Evolutionary conservation across 2,113 vertebrate genomes (phyloP).

Genomic region (Fulmarus glacialis): DNA sequence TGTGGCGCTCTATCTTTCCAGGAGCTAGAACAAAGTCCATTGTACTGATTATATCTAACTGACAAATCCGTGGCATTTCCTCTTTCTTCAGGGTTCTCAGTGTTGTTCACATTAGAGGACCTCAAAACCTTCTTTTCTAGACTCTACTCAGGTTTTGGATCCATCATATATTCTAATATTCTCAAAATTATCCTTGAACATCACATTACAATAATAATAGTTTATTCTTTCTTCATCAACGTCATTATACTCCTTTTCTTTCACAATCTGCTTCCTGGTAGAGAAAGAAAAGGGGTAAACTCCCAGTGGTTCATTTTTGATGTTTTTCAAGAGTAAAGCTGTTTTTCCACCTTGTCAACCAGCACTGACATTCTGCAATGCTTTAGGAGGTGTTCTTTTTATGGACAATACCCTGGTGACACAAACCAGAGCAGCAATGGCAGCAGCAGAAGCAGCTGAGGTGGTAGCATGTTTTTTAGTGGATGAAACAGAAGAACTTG

Average conservation of each 20-base stretch:
- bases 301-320: not conserved
- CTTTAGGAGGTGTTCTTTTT: slow-evolving; percentile 4
- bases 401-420: not conserved
- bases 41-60: not conserved
- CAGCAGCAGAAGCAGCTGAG: not conserved
- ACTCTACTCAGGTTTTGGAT: not conserved
- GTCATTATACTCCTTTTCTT: not conserved
- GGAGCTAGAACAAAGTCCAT: not conserved
- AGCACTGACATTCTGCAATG: not conserved
- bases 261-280: not conserved
- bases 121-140: not conserved
- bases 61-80: not conserved
- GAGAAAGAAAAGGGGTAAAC: not conserved
- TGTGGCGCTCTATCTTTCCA: not conserved
- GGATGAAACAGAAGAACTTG: slow-evolving; percentile 28
- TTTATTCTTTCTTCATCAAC: not conserved
- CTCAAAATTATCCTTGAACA: not conserved
- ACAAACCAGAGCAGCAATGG: not conserved
- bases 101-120: not conserved
- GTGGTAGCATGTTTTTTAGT: not conserved
- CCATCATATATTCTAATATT: not conserved
- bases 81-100: not conserved
- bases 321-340: not conserved
- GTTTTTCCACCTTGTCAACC: not conserved
- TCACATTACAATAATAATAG: not conserved